Conservation (phyloP, 1,140 invertebrate genomes). For the Schlechtendalia chinensis region DNA sequence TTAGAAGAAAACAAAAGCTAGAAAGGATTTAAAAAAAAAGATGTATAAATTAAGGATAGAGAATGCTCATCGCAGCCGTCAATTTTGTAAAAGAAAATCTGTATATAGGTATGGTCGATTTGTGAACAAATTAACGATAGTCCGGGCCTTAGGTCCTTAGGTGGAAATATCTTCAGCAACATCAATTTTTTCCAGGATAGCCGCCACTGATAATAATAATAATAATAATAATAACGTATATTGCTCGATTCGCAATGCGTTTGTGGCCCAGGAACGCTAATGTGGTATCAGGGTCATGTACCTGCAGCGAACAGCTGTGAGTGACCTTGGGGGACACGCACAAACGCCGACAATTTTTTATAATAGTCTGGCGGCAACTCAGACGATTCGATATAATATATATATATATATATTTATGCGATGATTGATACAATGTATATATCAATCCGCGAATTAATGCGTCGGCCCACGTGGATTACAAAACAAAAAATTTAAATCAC, state of each 20-base stretch:
- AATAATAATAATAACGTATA: neutral
- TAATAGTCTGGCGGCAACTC: neutral
- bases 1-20: too few species aligned
- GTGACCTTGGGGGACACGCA: neutral
- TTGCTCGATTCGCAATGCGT: neutral
- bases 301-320: neutral
- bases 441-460: too few species aligned
- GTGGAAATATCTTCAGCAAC: too few species aligned
- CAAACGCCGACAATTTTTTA: neutral
- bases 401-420: too few species aligned
- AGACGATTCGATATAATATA: neutral
- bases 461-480: neutral
- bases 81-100: too few species aligned
- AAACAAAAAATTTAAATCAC: neutral
- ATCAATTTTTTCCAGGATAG: neutral
- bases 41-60: too few species aligned
- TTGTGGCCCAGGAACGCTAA: neutral
- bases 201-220: too few species aligned
- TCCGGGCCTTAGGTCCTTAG: too few species aligned
- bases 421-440: neutral
- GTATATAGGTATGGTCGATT: too few species aligned
- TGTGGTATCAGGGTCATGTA: constrained; percentile 17
- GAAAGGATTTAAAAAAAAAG: too few species aligned
- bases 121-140: too few species aligned
- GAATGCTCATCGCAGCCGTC: too few species aligned